These are phyloP conservation scores for Epicampocera succincta DNA, from an alignment of 2,888 invertebrate genomes.

Conservation along the genomic window DNA sequence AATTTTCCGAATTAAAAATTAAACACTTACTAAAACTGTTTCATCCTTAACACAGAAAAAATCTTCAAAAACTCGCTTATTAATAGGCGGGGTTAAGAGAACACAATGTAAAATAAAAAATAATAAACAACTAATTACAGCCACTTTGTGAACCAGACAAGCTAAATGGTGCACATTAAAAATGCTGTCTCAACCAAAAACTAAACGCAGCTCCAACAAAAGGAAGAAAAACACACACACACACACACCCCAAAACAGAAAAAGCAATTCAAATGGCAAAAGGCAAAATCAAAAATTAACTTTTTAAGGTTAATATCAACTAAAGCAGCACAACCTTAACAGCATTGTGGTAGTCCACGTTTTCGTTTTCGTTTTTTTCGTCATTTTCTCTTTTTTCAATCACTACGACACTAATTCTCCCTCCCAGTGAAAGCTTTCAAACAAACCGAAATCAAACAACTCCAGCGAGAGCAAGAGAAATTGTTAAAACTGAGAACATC, in stretches of 20 bases:
- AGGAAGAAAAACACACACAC: constrained; percentile 14
- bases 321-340: constrained; percentile 53
- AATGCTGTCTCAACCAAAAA: not conserved
- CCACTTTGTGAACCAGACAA: constrained; percentile 25
- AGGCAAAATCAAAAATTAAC: constrained; percentile 47
- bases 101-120: not conserved
- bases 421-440: not conserved
- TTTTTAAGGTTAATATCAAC: constrained; percentile 56
- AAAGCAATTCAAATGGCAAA: constrained; percentile 9
- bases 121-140: constrained; percentile 1
- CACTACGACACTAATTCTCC: not conserved
- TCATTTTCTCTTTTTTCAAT: too few species aligned
- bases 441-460: not conserved
- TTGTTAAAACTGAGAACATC: not conserved
- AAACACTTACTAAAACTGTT: too few species aligned
- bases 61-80: too few species aligned
- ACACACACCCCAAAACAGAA: too few species aligned
- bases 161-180: constrained; percentile 34
- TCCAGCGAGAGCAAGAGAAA: not conserved
- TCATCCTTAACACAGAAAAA: too few species aligned
- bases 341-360: constrained; percentile 68
- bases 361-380: constrained; percentile 14
- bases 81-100: not conserved
- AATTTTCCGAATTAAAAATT: too few species aligned
- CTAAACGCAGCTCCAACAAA: constrained; percentile 8